Evolutionary conservation across 2,888 invertebrate species (phyloP).

Genomic region (Troides helena): DNA sequence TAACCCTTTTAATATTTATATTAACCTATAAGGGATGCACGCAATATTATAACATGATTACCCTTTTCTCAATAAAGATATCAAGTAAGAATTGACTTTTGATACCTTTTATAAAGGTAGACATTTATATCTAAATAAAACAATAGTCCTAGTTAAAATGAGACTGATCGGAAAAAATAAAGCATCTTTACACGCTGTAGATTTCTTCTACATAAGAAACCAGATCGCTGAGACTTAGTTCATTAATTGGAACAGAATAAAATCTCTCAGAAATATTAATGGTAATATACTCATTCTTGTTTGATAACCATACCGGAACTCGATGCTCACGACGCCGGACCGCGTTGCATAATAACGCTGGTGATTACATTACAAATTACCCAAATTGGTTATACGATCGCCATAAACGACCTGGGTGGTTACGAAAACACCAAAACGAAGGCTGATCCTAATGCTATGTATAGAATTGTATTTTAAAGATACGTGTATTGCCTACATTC

Average conservation of each 20-base stretch:
- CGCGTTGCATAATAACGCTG: slow-evolving; percentile 30
- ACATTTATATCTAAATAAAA: background rate
- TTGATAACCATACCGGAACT: slow-evolving; percentile 21
- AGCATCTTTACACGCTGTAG: background rate
- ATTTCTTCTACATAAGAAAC: background rate
- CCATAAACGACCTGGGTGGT: slow-evolving; percentile 24
- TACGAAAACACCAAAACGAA: slow-evolving; percentile 15
- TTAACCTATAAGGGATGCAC: too few relatives aligned
- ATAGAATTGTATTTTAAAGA: background rate
- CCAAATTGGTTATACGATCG: slow-evolving; percentile 37
- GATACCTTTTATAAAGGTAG: background rate
- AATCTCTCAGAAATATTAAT: background rate
- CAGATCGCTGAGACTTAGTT: background rate
- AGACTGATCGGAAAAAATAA: too few relatives aligned
- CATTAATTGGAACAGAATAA: background rate
- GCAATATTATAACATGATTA: too few relatives aligned
- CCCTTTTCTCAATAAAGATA: background rate
- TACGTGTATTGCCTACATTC: background rate
- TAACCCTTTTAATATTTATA: too few relatives aligned
- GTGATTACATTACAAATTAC: slow-evolving; percentile 39
- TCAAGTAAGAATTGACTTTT: background rate
- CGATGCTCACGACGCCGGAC: slow-evolving; percentile 18
- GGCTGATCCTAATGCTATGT: slow-evolving; percentile 12
- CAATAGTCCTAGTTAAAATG: background rate
- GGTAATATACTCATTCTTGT: slow-evolving; percentile 23